Percentiles rank a stretch among this genome's conserved stretches.
Conservation (phyloP, 2,113 vertebrate genomes). For the Larimichthys polyactis region DNA sequence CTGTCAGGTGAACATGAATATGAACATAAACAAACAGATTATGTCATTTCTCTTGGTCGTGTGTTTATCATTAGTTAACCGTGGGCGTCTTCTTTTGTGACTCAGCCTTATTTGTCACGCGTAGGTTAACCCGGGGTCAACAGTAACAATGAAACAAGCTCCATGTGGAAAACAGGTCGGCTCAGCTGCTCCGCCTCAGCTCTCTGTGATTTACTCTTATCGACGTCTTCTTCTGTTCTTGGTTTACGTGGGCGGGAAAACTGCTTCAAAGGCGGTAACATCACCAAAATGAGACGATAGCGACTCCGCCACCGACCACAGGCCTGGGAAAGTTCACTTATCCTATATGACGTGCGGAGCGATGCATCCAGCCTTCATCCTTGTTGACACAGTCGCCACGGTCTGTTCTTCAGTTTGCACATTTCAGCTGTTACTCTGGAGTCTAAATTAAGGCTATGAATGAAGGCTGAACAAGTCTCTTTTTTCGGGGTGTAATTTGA, state of each 20-base stretch:
- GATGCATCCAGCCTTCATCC: constrained; percentile 1
- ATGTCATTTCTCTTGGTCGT: background rate
- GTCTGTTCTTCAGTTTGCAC: background rate
- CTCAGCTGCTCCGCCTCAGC: too few species aligned
- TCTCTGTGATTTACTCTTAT: too few species aligned
- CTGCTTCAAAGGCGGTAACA: too few species aligned
- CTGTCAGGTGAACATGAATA: constrained; percentile 23
- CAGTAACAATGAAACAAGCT: too few species aligned
- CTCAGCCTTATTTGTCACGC: background rate
- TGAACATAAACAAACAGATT: background rate
- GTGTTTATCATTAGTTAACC: background rate
- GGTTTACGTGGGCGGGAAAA: too few species aligned
- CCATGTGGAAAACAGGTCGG: too few species aligned
- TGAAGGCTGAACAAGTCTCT: background rate
- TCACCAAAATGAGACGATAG: too few species aligned
- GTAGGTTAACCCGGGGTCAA: too few species aligned
- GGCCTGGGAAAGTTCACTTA: too few species aligned
- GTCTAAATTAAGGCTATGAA: background rate
- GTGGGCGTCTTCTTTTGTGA: background rate
- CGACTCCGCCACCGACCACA: too few species aligned
- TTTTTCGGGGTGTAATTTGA: constrained; percentile 22
- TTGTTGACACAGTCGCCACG: background rate
- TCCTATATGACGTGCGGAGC: background rate
- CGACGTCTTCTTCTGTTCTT: too few species aligned
- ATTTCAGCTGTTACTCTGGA: background rate